Evolutionary conservation across 2,888 invertebrate species (phyloP).

Genomic region (Zelleria hepariella): DNA sequence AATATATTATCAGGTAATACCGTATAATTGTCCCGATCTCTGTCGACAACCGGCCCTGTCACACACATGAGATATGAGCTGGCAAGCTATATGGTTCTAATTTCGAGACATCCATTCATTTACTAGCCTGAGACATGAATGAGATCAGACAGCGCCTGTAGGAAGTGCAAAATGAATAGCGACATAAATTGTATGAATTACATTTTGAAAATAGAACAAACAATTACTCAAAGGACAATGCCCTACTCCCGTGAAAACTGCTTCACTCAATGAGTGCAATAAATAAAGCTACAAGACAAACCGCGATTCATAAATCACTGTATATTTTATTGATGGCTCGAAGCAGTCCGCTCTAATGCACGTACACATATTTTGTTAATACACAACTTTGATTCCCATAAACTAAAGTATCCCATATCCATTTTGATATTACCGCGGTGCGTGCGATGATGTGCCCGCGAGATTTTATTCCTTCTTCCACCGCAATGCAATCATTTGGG

Average conservation of each 20-base stretch:
- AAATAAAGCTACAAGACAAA: neutral
- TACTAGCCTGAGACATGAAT: constrained; percentile 54
- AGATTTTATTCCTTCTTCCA: constrained; percentile 1
- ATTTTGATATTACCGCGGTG: neutral
- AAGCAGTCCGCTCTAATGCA: neutral
- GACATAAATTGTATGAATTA: constrained; percentile 49
- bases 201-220: constrained; percentile 37
- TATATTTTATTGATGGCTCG: neutral
- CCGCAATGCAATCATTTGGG: constrained; percentile 4
- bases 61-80: constrained; percentile 53
- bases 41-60: constrained; percentile 48
- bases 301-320: neutral
- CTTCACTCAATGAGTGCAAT: neutral
- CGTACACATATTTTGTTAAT: constrained; percentile 5
- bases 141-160: constrained; percentile 46
- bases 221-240: constrained; percentile 37
- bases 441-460: neutral
- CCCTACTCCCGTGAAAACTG: constrained; percentile 8
- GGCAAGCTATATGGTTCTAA: constrained; percentile 61
- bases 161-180: constrained; percentile 32
- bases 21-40: constrained; percentile 52
- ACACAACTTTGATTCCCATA: neutral
- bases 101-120: constrained; percentile 65
- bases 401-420: neutral
- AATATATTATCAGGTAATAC: constrained; percentile 56